A percentile compares a stretch with the other conserved stretches of the same genome.
These are phyloP conservation scores for Yponomeuta sedellus DNA, from an alignment of 2,888 invertebrate genomes.

Conservation along the genomic window DNA sequence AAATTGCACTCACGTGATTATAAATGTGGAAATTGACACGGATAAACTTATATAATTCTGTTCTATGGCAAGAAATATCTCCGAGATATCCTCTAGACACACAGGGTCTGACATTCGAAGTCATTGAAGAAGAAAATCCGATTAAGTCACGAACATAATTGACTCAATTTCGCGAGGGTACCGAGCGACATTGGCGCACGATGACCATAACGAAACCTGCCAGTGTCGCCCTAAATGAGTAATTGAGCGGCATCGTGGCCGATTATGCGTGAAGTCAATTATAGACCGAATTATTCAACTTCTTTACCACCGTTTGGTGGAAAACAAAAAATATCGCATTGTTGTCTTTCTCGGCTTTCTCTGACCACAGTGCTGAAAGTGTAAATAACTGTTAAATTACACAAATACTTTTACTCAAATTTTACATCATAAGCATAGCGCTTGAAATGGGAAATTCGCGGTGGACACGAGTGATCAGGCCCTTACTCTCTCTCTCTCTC, in stretches of 20 bases:
- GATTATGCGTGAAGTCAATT: conserved; percentile 1
- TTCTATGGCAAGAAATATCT: no score
- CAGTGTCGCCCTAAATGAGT: not conserved
- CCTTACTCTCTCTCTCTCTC: no score
- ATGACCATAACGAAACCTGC: not conserved
- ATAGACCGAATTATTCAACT: not conserved
- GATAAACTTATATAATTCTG: no score
- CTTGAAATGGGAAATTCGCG: no score
- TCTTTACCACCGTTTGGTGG: not conserved
- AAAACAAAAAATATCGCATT: no score
- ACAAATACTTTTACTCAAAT: no score
- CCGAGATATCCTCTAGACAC: no score
- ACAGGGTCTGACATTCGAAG: not conserved
- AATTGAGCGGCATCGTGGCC: not conserved
- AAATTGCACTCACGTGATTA: not conserved
- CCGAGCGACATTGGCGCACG: not conserved
- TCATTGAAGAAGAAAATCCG: not conserved
- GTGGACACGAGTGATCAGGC: no score
- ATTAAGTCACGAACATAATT: not conserved
- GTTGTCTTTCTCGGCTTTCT: not conserved
- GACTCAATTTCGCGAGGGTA: not conserved
- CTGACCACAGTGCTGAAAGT: not conserved
- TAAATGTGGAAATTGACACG: not conserved
- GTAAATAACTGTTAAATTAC: no score
- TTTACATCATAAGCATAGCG: no score